A percentile compares a stretch with the other conserved stretches of the same genome.
These are phyloP conservation scores for Branchinecta lynchi DNA, from an alignment of 1,140 invertebrate genomes.

Conservation along the genomic window DNA sequence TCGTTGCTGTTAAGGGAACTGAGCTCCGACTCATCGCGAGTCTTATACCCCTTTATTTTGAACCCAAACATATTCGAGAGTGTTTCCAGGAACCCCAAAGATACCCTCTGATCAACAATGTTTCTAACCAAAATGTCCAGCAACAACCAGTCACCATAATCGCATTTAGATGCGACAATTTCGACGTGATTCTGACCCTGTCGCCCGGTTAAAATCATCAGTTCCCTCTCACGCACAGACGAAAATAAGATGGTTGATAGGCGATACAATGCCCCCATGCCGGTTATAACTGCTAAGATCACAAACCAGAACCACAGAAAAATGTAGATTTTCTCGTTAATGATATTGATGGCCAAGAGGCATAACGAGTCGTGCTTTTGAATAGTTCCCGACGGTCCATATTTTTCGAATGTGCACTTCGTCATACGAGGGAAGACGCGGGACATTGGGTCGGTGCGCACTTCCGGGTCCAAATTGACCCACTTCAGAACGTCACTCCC, in stretches of 20 bases:
- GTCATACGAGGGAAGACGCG: slow-evolving; percentile 31
- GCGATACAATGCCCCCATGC: slow-evolving; percentile 14
- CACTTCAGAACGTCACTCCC: slow-evolving; percentile 30
- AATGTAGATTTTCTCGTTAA: slow-evolving; percentile 37
- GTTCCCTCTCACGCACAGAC: not conserved
- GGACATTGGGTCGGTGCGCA: slow-evolving; percentile 29
- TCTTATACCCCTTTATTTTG: no score
- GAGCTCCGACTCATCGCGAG: no score
- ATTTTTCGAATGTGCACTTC: slow-evolving; percentile 28
- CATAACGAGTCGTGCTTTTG: slow-evolving; percentile 33
- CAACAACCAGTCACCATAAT: slow-evolving; percentile 32
- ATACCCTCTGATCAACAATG: slow-evolving; percentile 31
- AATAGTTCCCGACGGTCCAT: slow-evolving; percentile 28
- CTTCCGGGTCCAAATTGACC: slow-evolving; percentile 24
- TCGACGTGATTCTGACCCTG: slow-evolving; percentile 22
- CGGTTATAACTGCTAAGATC: slow-evolving; percentile 27
- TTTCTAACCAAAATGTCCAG: slow-evolving; percentile 30
- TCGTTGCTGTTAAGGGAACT: no score
- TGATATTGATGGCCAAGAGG: slow-evolving; percentile 36
- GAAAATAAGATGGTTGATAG: slow-evolving; percentile 34
- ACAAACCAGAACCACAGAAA: slow-evolving; percentile 36
- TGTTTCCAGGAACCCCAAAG: slow-evolving; percentile 27
- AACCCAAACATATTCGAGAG: slow-evolving; percentile 7
- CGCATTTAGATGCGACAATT: slow-evolving; percentile 20
- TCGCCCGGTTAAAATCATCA: no score